Percentiles rank a stretch among this genome's conserved stretches.
phyloP scores from a whole-genome alignment of 2,113 vertebrate genomes.

The Mormyrus iriodes region DNA sequence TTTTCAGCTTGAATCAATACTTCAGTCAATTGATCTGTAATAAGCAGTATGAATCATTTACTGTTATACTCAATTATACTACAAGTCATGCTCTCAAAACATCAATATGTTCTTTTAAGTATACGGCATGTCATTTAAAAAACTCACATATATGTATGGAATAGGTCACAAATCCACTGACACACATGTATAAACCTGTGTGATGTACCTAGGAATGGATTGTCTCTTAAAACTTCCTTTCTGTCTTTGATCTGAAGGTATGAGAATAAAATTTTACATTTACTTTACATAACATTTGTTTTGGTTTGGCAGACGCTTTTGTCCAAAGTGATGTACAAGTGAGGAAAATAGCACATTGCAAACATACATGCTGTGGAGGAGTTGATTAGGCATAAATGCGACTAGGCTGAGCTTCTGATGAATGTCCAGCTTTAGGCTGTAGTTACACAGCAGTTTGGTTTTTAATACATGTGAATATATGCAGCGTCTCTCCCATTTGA shows the following conservation, averaged over 20 bases:
- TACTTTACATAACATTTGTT: neutral
- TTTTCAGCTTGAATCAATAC: neutral
- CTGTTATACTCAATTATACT: neutral
- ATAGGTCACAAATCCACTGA: neutral
- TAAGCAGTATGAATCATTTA: neutral
- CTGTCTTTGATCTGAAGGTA: neutral
- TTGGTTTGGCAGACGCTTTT: neutral
- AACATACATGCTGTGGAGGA: neutral
- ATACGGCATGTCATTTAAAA: neutral
- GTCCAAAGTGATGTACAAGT: neutral
- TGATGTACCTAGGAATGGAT: neutral
- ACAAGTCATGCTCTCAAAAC: neutral
- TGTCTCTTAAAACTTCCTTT: neutral
- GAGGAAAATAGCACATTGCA: neutral
- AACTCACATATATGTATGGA: neutral
- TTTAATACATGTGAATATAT: neutral
- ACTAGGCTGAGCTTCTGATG: neutral
- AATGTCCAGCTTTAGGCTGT: neutral
- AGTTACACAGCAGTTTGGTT: neutral
- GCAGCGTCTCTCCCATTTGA: neutral
- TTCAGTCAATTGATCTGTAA: neutral
- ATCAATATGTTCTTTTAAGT: neutral
- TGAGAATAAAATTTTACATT: neutral
- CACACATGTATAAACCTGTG: neutral
- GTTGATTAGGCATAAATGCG: neutral